phyloP scores from a whole-genome alignment of 1,140 invertebrate genomes.

The Tenebrio molitor region DNA sequence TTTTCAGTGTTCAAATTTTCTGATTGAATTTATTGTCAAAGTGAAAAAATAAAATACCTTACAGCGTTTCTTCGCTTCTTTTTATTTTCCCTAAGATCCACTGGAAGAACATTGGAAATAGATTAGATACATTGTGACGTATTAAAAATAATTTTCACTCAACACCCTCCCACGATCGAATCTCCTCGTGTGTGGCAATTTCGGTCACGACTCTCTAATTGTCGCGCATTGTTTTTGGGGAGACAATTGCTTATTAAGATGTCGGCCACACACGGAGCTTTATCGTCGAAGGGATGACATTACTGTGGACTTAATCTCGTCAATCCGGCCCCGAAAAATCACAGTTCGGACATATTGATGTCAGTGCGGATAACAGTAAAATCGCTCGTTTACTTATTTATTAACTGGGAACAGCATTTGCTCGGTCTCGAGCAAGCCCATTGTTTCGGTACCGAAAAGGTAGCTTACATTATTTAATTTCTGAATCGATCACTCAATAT shows the following conservation, averaged over 20 bases:
- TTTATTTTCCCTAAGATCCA: too few relatives aligned
- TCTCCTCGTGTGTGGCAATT: background rate
- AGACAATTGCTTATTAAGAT: conserved; percentile 7
- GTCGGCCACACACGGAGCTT: background rate
- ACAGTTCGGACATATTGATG: conserved; percentile 24
- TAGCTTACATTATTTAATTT: conserved; percentile 14
- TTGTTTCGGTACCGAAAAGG: conserved; percentile 23
- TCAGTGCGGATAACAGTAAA: conserved; percentile 29
- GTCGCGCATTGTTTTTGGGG: conserved; percentile 6
- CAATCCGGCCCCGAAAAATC: background rate
- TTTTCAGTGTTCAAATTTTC: too few relatives aligned
- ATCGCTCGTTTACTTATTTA: conserved; percentile 22
- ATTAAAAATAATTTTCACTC: too few relatives aligned
- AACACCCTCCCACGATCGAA: too few relatives aligned
- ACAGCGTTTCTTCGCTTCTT: too few relatives aligned
- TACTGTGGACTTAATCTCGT: background rate
- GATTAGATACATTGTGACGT: too few relatives aligned
- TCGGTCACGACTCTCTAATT: background rate
- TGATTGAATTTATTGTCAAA: too few relatives aligned
- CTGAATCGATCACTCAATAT: conserved; percentile 27
- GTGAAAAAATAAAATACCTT: too few relatives aligned
- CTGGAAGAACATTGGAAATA: too few relatives aligned
- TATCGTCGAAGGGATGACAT: background rate
- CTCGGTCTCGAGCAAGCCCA: background rate
- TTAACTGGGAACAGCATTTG: conserved; percentile 19